These are phyloP conservation scores for Thalassoma bifasciatum DNA, from an alignment of 2,113 vertebrate species.

Conservation along the genomic window DNA sequence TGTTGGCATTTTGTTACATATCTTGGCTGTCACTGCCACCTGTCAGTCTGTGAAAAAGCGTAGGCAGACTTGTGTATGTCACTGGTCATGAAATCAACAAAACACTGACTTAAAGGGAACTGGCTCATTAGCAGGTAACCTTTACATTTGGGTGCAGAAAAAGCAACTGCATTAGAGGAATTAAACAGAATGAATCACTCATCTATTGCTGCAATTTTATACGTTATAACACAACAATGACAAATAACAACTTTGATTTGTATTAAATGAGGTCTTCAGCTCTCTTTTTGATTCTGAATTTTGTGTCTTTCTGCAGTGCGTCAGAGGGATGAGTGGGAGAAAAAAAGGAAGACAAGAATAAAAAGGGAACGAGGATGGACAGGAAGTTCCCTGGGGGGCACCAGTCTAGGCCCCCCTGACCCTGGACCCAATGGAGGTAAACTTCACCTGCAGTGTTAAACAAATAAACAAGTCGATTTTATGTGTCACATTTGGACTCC, in stretches of 20 bases:
- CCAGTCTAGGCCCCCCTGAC: constrained; percentile 89
- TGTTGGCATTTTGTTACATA: neutral
- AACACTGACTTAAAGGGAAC: neutral
- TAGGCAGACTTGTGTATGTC: no score
- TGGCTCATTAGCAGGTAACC: neutral
- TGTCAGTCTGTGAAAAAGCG: neutral
- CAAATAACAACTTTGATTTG: neutral
- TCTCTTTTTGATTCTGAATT: neutral
- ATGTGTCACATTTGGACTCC: neutral
- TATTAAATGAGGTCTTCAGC: neutral
- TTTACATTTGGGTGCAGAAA: constrained; percentile 18
- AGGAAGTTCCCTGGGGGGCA: constrained; percentile 90
- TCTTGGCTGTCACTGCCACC: neutral
- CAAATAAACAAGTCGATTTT: neutral
- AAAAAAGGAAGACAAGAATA: constrained; percentile 84
- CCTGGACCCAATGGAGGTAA: constrained; percentile 94
- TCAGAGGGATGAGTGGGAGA: constrained; percentile 89
- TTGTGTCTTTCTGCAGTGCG: constrained; percentile 63
- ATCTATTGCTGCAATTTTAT: constrained; percentile 32
- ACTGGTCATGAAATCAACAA: neutral
- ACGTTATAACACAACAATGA: constrained; percentile 25
- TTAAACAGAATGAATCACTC: constrained; percentile 10
- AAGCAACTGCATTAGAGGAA: neutral
- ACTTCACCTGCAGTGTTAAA: neutral
- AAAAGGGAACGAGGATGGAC: constrained; percentile 95